phyloP scores from a whole-genome alignment of 2,113 vertebrate species.

The Ursus arctos region DNA sequence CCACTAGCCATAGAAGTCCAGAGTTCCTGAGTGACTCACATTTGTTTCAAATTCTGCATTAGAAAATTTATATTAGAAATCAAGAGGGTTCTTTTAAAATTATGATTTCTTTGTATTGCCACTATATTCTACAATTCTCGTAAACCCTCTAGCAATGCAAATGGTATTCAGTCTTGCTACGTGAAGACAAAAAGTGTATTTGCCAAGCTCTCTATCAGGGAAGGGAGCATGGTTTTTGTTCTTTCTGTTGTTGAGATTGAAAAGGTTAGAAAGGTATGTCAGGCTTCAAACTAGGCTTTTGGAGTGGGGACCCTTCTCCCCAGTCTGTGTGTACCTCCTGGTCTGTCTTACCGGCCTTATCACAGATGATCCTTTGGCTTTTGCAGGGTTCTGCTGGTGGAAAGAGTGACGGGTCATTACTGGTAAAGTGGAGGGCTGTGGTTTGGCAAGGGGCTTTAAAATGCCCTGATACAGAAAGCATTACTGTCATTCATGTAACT shows the following conservation, averaged over 20 bases:
- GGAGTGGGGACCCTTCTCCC: accelerated
- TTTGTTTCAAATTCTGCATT: constrained; percentile 17
- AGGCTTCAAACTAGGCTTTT: background rate
- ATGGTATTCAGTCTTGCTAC: constrained; percentile 19
- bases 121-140: background rate
- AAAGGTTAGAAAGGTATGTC: background rate
- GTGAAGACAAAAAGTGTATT: background rate
- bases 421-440: background rate
- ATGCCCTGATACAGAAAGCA: background rate
- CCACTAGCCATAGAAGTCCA: background rate
- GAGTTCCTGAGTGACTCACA: background rate
- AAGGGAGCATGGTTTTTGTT: background rate
- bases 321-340: background rate
- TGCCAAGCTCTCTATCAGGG: background rate
- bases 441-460: background rate
- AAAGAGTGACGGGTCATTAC: background rate
- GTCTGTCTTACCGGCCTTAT: background rate
- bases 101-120: constrained; percentile 33
- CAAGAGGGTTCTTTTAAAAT: constrained; percentile 31
- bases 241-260: background rate
- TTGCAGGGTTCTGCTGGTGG: background rate
- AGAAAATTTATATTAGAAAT: background rate
- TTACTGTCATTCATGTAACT: background rate
- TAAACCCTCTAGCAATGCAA: constrained; percentile 45
- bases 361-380: background rate